Conservation (phyloP, 1,140 invertebrate genomes). For the Cylas formicarius region DNA sequence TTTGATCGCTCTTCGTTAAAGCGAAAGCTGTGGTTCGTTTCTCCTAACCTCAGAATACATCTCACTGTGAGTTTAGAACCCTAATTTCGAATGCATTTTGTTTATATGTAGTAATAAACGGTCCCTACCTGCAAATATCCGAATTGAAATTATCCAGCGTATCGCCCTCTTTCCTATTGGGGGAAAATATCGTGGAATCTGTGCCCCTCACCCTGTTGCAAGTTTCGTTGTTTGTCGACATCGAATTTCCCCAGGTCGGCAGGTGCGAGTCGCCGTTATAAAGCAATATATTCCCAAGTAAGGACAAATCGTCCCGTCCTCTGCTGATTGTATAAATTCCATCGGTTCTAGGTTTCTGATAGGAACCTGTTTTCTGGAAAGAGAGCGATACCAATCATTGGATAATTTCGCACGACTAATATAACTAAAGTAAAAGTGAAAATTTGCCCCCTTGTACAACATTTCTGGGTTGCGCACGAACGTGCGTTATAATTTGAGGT, state of each 20-base stretch:
- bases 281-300: conserved; percentile 47
- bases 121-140: conserved; percentile 54
- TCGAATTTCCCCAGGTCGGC: conserved; percentile 37
- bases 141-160: conserved; percentile 49
- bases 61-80: neutral
- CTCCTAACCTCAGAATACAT: neutral
- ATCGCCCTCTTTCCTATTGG: conserved; percentile 42
- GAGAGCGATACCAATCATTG: too few species aligned
- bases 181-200: conserved; percentile 52
- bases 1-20: too few species aligned
- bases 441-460: too few species aligned
- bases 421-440: too few species aligned
- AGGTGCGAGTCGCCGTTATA: conserved; percentile 44
- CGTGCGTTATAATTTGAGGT: too few species aligned
- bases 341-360: conserved; percentile 31
- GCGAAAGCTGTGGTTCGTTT: neutral
- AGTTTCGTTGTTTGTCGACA: conserved; percentile 29
- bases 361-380: conserved; percentile 14
- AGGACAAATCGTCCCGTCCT: conserved; percentile 43
- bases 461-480: too few species aligned
- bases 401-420: too few species aligned
- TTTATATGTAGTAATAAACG: conserved; percentile 1
- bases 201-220: conserved; percentile 52
- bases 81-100: neutral
- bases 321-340: conserved; percentile 49